phyloP scores from a whole-genome alignment of 2,113 vertebrate genomes.

The Pachycephala philippinensis region DNA sequence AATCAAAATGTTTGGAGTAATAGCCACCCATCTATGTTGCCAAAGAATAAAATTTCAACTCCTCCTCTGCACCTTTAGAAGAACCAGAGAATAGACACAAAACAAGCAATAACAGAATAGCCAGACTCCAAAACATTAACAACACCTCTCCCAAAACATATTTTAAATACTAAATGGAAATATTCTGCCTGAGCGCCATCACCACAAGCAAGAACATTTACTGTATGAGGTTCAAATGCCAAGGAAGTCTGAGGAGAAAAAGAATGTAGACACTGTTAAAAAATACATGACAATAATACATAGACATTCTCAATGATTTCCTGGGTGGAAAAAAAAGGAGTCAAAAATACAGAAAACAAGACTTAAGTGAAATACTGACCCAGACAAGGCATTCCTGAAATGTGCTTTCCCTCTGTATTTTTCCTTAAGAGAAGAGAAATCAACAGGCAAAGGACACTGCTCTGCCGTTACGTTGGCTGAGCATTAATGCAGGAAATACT shows the following conservation, averaged over 20 bases:
- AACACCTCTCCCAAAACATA: not conserved
- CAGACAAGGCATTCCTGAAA: not conserved
- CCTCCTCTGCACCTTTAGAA: not conserved
- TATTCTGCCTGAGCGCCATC: accelerated
- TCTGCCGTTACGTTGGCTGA: accelerated
- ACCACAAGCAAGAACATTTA: not conserved
- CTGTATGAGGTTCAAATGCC: not conserved
- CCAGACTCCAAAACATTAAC: not conserved
- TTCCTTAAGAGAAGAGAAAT: not conserved
- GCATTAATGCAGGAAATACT: not conserved
- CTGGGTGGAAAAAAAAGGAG: not conserved
- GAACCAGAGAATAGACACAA: not conserved
- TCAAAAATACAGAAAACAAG: not conserved
- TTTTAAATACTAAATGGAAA: not conserved
- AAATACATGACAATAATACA: not conserved
- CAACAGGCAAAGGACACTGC: not conserved
- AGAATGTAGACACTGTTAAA: not conserved
- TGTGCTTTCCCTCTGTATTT: not conserved
- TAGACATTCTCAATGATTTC: not conserved
- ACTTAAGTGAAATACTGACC: not conserved
- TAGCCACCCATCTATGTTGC: not conserved
- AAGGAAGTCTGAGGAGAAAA: not conserved
- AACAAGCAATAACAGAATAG: not conserved
- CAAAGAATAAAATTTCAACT: not conserved
- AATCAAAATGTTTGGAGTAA: not conserved